Conservation (phyloP, 2,797 vertebrate genomes). For the Neosilurus mollespiculum region DNA sequence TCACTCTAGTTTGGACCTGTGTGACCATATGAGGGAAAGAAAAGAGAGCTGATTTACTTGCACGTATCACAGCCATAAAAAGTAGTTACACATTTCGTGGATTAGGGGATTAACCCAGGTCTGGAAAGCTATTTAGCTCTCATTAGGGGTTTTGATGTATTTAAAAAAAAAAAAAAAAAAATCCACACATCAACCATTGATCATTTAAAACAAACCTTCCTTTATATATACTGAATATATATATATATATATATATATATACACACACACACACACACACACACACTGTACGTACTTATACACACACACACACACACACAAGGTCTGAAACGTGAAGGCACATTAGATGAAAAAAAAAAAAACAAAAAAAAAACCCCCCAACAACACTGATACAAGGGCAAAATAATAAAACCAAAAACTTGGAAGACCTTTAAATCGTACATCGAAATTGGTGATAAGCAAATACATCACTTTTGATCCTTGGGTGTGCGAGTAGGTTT, state of each 20-base stretch:
- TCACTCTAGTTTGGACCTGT: conserved; percentile 9
- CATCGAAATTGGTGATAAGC: conserved; percentile 25
- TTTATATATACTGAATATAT: conserved; percentile 64
- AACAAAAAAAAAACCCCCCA: background rate
- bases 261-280: background rate
- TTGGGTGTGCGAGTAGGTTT: conserved; percentile 48
- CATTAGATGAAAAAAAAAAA: conserved; percentile 48
- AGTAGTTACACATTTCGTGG: conserved; percentile 50
- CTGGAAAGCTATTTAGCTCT: conserved; percentile 38
- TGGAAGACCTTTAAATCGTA: conserved; percentile 50
- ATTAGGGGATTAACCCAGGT: conserved; percentile 66
- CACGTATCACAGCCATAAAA: conserved; percentile 43
- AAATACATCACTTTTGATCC: conserved; percentile 14
- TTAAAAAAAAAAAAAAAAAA: conserved; percentile 34
- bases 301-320: background rate
- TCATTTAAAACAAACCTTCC: conserved; percentile 58
- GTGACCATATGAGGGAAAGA: background rate
- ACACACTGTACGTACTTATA: conserved; percentile 52
- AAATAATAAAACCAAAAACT: conserved; percentile 53
- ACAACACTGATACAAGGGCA: conserved; percentile 4
- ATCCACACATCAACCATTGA: conserved; percentile 20
- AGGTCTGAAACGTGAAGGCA: conserved; percentile 50
- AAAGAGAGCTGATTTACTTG: background rate
- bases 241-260: conserved; percentile 51
- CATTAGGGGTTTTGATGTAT: background rate